phyloP scores from a whole-genome alignment of 2,113 vertebrate genomes.

The Megaceryle torquata region DNA sequence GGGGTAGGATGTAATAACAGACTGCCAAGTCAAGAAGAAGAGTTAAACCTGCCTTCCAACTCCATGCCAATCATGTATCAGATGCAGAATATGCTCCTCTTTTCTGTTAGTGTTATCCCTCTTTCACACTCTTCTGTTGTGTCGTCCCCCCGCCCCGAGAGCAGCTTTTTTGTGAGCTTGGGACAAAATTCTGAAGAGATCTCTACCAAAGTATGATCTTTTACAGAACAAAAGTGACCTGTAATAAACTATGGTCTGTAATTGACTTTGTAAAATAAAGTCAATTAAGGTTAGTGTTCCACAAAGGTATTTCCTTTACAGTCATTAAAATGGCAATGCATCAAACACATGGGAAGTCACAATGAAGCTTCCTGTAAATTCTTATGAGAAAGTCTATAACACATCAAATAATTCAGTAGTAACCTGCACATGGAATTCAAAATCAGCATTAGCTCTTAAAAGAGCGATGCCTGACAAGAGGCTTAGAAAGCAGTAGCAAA shows the following conservation, averaged over 20 bases:
- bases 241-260: background rate
- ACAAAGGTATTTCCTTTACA: slow-evolving; percentile 55
- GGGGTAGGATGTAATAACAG: background rate
- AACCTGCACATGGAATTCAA: background rate
- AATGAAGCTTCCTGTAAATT: slow-evolving; percentile 28
- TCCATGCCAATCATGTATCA: background rate
- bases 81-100: background rate
- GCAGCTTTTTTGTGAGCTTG: background rate
- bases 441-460: background rate
- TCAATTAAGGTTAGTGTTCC: background rate
- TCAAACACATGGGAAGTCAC: slow-evolving; percentile 11
- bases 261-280: slow-evolving; percentile 16
- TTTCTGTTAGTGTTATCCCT: background rate
- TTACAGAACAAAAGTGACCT: background rate
- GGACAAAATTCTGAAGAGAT: background rate
- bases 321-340: slow-evolving; percentile 15
- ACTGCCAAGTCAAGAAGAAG: background rate
- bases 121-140: background rate
- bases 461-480: background rate
- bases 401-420: background rate
- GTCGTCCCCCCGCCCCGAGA: fast-evolving
- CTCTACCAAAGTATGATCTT: background rate
- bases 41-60: background rate
- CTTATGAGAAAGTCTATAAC: slow-evolving; percentile 26
- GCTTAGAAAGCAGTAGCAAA: background rate